Conservation (phyloP, 2,888 invertebrate species). For the Hyles lineata region DNA sequence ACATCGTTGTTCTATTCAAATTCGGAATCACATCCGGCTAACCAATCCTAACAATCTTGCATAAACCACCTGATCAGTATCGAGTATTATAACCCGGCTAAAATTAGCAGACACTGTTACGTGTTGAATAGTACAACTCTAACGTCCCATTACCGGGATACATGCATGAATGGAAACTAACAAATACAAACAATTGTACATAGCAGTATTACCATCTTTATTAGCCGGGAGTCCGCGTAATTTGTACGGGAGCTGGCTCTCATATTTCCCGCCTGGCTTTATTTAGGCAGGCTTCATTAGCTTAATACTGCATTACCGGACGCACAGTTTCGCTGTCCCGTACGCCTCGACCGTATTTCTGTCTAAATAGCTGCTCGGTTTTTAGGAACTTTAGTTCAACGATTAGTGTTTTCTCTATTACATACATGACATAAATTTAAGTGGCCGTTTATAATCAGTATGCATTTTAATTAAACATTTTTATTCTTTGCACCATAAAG, state of each 20-base stretch:
- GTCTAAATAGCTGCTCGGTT: neutral
- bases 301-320: constrained; percentile 57
- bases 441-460: no score
- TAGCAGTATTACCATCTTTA: constrained; percentile 71
- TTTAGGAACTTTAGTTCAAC: neutral
- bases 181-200: constrained; percentile 59
- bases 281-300: constrained; percentile 69
- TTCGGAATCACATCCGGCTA: neutral
- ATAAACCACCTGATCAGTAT: constrained; percentile 14
- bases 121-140: constrained; percentile 3
- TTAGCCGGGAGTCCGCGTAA: constrained; percentile 67
- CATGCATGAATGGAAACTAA: constrained; percentile 18
- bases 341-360: constrained; percentile 5
- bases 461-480: no score
- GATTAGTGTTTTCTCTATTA: neutral
- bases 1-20: constrained; percentile 1
- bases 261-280: constrained; percentile 71
- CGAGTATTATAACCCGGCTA: neutral
- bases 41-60: constrained; percentile 6
- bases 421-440: no score
- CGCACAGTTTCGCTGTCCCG: constrained; percentile 11
- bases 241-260: constrained; percentile 68
- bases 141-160: constrained; percentile 1
- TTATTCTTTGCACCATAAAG: no score
- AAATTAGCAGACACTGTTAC: constrained; percentile 2